Conservation (phyloP, 2,113 vertebrate species). For the Ammodytes marinus region DNA sequence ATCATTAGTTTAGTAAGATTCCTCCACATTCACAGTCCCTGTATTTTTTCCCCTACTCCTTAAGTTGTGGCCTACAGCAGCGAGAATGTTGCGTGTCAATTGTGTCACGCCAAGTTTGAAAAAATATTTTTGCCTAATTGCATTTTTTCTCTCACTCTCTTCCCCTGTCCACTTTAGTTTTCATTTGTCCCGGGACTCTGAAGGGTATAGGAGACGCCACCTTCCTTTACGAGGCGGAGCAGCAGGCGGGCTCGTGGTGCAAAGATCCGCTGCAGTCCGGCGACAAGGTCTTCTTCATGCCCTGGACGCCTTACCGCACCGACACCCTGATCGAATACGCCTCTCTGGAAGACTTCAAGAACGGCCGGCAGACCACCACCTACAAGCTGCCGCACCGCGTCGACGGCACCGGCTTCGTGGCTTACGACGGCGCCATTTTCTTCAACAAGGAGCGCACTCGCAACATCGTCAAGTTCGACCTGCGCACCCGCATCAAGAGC, state of each 20-base stretch:
- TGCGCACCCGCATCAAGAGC: constrained; percentile 98
- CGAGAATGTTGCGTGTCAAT: constrained; percentile 60
- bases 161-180: constrained; percentile 90
- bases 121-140: constrained; percentile 39
- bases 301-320: constrained; percentile 98
- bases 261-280: constrained; percentile 98
- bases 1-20: constrained; percentile 64
- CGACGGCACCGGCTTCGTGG: constrained; percentile 97
- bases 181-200: constrained; percentile 98
- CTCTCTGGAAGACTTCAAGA: constrained; percentile 95
- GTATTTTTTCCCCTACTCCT: constrained; percentile 62
- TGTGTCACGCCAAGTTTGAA: neutral
- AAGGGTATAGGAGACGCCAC: constrained; percentile 95
- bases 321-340: constrained; percentile 96
- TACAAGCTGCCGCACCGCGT: constrained; percentile 98
- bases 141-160: constrained; percentile 59
- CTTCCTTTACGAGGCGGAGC: constrained; percentile 95
- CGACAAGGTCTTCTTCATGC: constrained; percentile 99
- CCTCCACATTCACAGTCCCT: constrained; percentile 69
- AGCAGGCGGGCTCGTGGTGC: constrained; percentile 98
- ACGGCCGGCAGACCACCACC: constrained; percentile 92
- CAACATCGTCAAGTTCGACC: constrained; percentile 98
- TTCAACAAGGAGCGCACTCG: constrained; percentile 98
- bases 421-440: constrained; percentile 97
- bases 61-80: constrained; percentile 55